Evolutionary conservation across 2,113 vertebrate species (phyloP).

Genomic region (Acrocephalus kingi): DNA sequence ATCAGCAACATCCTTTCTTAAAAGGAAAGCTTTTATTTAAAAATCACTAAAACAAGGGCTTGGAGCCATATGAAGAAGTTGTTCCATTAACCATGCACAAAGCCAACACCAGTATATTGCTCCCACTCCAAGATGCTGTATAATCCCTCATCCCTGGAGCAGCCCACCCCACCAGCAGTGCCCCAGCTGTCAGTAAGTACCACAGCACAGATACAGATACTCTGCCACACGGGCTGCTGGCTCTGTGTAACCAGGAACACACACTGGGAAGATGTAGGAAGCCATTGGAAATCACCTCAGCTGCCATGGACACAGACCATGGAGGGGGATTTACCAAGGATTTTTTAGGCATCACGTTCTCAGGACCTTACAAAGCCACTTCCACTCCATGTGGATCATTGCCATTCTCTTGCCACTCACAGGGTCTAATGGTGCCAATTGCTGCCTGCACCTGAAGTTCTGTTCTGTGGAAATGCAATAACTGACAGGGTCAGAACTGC

Average conservation of each 20-base stretch:
- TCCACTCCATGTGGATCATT: background rate
- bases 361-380: background rate
- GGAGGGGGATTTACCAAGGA: background rate
- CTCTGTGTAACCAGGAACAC: background rate
- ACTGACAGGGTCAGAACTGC: background rate
- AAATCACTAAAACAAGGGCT: background rate
- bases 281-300: background rate
- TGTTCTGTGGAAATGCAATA: background rate
- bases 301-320: background rate
- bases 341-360: background rate
- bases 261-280: background rate
- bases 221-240: rapidly evolving
- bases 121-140: background rate
- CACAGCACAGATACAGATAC: background rate
- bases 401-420: rapidly evolving
- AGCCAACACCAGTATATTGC: background rate
- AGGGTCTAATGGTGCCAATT: background rate
- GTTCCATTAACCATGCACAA: background rate
- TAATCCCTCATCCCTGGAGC: background rate
- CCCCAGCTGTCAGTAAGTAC: background rate
- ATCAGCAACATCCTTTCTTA: background rate
- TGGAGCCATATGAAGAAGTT: background rate
- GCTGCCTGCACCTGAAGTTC: background rate
- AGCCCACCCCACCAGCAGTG: background rate
- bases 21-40: background rate